Conservation (phyloP, 2,113 vertebrate genomes). For the Dromaius novaehollandiae region DNA sequence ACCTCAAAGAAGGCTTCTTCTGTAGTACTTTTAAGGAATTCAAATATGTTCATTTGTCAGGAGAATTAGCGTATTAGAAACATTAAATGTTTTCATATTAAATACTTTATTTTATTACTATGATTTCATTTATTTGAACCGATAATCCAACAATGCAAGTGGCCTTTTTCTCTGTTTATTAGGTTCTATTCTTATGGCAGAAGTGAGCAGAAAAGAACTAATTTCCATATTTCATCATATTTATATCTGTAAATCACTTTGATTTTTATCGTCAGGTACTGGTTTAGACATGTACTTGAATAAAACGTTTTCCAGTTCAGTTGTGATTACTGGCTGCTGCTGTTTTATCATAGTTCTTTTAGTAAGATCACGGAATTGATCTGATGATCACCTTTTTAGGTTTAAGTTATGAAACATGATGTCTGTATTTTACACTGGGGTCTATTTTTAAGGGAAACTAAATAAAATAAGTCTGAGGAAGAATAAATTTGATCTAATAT, state of each 20-base stretch:
- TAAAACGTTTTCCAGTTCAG: background rate
- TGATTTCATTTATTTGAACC: background rate
- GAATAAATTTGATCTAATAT: conserved; percentile 64
- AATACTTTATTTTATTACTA: background rate
- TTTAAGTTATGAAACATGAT: conserved; percentile 30
- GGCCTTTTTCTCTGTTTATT: background rate
- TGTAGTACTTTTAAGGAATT: background rate
- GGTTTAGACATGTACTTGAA: background rate
- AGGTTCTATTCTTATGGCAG: background rate
- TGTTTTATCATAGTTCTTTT: background rate
- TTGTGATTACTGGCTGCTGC: background rate
- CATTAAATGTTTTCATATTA: background rate
- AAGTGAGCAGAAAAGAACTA: background rate
- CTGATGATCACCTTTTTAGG: background rate
- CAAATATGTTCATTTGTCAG: background rate
- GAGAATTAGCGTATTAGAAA: background rate
- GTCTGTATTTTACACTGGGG: conserved; percentile 1
- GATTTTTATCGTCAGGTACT: background rate
- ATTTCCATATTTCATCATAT: conserved; percentile 1
- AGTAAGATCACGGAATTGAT: background rate
- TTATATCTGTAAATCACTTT: background rate
- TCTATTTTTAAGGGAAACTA: conserved; percentile 42
- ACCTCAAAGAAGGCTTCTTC: background rate
- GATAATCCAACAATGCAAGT: background rate
- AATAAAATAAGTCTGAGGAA: conserved; percentile 38